Evolutionary conservation across 2,888 invertebrate genomes (phyloP).

Genomic region (Theodoxus fluviatilis): DNA sequence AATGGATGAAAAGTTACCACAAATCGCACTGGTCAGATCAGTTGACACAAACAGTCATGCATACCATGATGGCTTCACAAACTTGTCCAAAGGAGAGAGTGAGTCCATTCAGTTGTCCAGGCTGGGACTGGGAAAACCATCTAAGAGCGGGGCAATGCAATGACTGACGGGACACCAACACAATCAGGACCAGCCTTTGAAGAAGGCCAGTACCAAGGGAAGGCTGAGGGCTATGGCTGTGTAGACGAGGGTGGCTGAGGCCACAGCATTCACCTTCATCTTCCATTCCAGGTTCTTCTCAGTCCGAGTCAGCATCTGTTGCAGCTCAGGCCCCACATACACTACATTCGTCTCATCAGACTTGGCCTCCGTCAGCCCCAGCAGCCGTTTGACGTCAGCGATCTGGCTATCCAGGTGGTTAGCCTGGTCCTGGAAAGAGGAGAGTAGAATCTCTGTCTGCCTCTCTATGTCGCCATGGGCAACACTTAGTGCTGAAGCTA

Average conservation of each 20-base stretch:
- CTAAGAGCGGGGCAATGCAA: too few relatives aligned
- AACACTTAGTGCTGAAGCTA: neutral
- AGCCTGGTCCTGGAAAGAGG: conserved; percentile 46
- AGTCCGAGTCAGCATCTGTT: conserved; percentile 52
- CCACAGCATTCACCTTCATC: conserved; percentile 58
- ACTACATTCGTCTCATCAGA: conserved; percentile 43
- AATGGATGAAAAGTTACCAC: too few relatives aligned
- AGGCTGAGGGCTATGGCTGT: conserved; percentile 57
- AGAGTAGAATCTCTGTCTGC: conserved; percentile 39
- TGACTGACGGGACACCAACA: neutral
- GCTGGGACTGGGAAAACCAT: too few relatives aligned
- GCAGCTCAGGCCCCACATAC: conserved; percentile 59
- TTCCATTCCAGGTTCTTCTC: conserved; percentile 60
- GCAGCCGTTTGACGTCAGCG: conserved; percentile 48
- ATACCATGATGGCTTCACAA: too few relatives aligned
- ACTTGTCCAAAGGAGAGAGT: too few relatives aligned
- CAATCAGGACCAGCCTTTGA: conserved; percentile 31
- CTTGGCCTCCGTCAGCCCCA: conserved; percentile 35
- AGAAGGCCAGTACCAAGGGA: conserved; percentile 41
- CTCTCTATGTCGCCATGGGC: conserved; percentile 26
- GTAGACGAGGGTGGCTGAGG: conserved; percentile 57
- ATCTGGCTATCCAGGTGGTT: conserved; percentile 47
- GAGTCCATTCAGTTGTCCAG: too few relatives aligned
- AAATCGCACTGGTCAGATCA: too few relatives aligned
- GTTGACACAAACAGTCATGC: too few relatives aligned